Evolutionary conservation across 2,888 invertebrate species (phyloP).

Genomic region (Mylabris sibirica): DNA sequence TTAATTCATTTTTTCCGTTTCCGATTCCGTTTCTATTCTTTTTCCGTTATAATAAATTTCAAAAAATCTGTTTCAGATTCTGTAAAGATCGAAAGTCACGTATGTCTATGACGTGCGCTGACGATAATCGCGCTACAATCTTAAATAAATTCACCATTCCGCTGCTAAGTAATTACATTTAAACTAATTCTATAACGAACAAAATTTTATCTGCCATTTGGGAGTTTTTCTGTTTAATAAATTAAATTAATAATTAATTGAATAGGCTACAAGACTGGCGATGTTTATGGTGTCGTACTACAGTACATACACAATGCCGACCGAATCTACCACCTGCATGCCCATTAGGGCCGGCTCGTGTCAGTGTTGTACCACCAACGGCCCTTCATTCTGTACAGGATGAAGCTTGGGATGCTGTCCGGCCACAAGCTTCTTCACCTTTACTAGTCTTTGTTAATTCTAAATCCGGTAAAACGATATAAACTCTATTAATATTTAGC

Average conservation of each 20-base stretch:
- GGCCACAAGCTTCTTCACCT: slow-evolving; percentile 72
- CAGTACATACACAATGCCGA: slow-evolving; percentile 91
- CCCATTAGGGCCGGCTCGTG: slow-evolving; percentile 85
- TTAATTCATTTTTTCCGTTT: no score
- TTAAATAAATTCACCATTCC: no score
- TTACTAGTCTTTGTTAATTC: slow-evolving; percentile 97
- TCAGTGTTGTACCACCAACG: slow-evolving; percentile 94
- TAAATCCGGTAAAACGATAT: slow-evolving; percentile 74
- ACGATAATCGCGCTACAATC: no score
- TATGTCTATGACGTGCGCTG: no score
- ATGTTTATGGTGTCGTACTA: slow-evolving; percentile 94
- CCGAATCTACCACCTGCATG: slow-evolving; percentile 81
- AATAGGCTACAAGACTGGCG: slow-evolving; percentile 91
- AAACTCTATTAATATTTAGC: neutral
- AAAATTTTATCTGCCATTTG: no score
- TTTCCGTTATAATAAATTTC: no score
- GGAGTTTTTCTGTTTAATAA: neutral
- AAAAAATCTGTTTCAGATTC: no score
- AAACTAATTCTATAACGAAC: neutral
- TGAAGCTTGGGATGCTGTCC: slow-evolving; percentile 89
- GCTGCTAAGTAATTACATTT: no score
- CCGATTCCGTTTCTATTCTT: no score
- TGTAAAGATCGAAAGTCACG: no score
- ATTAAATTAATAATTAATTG: neutral
- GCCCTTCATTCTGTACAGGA: slow-evolving; percentile 91